Base-by-base conservation (phyloP, 2,888 invertebrate genomes). In the Mesorhabditis belari region DNA sequence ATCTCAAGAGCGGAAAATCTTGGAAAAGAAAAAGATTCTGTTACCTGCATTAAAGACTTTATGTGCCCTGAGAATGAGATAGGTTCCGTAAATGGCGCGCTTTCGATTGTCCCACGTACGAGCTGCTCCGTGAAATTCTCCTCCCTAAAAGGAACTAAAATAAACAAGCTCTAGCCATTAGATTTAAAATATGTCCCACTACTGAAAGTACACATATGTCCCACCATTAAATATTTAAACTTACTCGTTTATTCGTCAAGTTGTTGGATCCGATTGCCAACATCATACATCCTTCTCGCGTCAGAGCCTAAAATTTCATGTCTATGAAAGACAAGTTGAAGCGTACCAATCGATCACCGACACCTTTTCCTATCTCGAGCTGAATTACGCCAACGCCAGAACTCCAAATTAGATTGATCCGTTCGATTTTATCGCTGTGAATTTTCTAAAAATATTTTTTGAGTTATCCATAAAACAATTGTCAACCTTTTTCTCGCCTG, bases 401-500 rank as follows among this genome's bases (percentile, higher is more conserved):
- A 23, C 21, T 21, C 52, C 52, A 51, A 21, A 51, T 51, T 23
- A n/a, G n/a, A n/a, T 51, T n/a, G 52, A 51, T 51, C 9, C 52
- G 52, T 2, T 51, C n/a, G 19, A 51, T 51, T 21, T 51, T 51
- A n/a, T 9, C 44, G 44, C 44, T 35, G 12, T 17, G 44, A 9
- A 35, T n/a, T n/a, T 35, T 9, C 12, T 1, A 35, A 35, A 35
- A n/a, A 35, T n/a, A 35, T 9, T 17, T 35, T 17, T 9, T 35
- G 12, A 35, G 44, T 9, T n/a, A 9, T 17, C 12, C 12, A 35
- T 35, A 35, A 17, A 17, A 17, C 44, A 9, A 9, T 35, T 9
- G n/a, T 17, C 21, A 55, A 25, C 21, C 57, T 59, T 55, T 58
- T 49, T 27, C 57, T 52, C 58, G 54, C 28, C 61, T 64, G n/a